A percentile compares a stretch with the other conserved stretches of the same genome.
Evolutionary conservation across 2,888 invertebrate species (phyloP).

Genomic region (Parthenolecanium corni): DNA sequence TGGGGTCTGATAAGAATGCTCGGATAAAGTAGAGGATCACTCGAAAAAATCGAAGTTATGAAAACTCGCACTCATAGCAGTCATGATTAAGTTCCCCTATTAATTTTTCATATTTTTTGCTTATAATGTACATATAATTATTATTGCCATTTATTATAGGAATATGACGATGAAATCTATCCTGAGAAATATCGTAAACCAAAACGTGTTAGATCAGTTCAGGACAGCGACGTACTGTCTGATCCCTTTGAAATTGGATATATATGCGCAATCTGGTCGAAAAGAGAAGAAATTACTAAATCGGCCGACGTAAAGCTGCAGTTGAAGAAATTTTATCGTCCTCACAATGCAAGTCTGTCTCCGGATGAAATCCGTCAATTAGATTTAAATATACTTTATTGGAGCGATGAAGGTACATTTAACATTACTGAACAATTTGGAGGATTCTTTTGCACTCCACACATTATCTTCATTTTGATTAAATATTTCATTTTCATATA

Average conservation of each 20-base stretch:
- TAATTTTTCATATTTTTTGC: constrained; percentile 36
- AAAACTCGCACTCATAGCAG: too few relatives aligned
- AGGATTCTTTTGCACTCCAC: background rate
- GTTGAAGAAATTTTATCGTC: constrained; percentile 59
- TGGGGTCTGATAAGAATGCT: too few relatives aligned
- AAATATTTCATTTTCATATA: constrained; percentile 35
- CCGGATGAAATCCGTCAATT: constrained; percentile 46
- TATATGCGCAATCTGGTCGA: constrained; percentile 48
- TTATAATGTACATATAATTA: background rate
- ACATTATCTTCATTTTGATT: too few relatives aligned
- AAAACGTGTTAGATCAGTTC: constrained; percentile 41
- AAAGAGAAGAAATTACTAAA: constrained; percentile 39
- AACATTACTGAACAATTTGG: constrained; percentile 2
- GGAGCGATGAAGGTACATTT: constrained; percentile 56
- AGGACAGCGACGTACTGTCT: constrained; percentile 59
- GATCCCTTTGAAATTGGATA: constrained; percentile 64
- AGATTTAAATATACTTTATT: constrained; percentile 63
- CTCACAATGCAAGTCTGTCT: constrained; percentile 59
- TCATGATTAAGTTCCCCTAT: too few relatives aligned
- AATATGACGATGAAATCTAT: constrained; percentile 57
- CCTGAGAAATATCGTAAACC: constrained; percentile 72
- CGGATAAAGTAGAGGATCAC: too few relatives aligned
- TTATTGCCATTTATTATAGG: background rate
- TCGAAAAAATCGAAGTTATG: too few relatives aligned
- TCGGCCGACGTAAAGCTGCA: constrained; percentile 50